Percentiles rank a stretch among this genome's conserved stretches.
Conservation (phyloP, 2,113 vertebrate species). For the Cephalopholis sonnerati region DNA sequence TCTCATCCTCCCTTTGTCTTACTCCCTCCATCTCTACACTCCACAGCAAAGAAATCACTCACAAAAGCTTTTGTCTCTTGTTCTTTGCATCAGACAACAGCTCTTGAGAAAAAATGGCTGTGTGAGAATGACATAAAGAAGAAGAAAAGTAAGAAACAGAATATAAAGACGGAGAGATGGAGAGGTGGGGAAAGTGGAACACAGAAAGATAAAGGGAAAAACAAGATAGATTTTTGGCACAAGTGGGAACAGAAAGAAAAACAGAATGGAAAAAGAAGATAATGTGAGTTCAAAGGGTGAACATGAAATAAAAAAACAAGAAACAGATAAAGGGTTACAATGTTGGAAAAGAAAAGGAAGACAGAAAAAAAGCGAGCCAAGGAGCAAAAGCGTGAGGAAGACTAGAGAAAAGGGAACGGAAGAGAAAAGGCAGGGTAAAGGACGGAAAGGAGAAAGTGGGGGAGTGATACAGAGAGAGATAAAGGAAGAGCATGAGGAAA, state of each 20-base stretch:
- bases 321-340: not conserved
- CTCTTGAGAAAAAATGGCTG: not conserved
- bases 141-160: too few species aligned
- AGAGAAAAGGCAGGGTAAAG: not conserved
- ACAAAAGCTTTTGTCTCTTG: not conserved
- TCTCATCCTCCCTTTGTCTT: not conserved
- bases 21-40: not conserved
- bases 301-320: not conserved
- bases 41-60: not conserved
- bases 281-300: not conserved
- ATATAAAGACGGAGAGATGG: too few species aligned
- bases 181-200: too few species aligned
- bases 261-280: not conserved
- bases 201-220: too few species aligned
- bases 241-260: not conserved
- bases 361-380: too few species aligned
- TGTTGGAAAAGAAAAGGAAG: not conserved
- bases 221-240: too few species aligned
- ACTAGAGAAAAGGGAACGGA: not conserved
- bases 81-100: not conserved
- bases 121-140: not conserved
- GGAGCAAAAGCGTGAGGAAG: too few species aligned
- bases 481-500: not conserved
- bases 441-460: not conserved
- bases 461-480: not conserved